Conservation (phyloP, 2,888 invertebrate genomes). For the Bhutanitis thaidina region DNA sequence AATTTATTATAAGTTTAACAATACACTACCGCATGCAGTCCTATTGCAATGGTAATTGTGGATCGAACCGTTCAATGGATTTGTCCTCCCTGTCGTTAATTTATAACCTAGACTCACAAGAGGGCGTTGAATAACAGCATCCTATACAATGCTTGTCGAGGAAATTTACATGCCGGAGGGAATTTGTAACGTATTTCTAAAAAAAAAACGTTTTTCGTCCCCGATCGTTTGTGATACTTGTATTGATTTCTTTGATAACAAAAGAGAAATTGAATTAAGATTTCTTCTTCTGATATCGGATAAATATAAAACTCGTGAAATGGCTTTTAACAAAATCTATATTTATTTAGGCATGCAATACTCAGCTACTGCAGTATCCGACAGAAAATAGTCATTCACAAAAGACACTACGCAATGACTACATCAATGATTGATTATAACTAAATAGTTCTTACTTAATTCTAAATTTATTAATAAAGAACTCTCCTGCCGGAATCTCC, state of each 20-base stretch:
- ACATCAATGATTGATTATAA: too few relatives aligned
- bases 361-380: too few relatives aligned
- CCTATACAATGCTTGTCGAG: conserved; percentile 35
- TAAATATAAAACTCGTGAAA: too few relatives aligned
- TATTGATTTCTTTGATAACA: neutral
- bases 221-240: conserved; percentile 6
- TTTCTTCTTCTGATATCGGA: neutral
- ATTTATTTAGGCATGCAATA: too few relatives aligned
- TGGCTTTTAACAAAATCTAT: too few relatives aligned
- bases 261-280: neutral
- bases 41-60: conserved; percentile 48
- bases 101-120: conserved; percentile 52
- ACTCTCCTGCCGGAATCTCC: too few relatives aligned
- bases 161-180: conserved; percentile 29
- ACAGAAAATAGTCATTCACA: too few relatives aligned
- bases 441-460: too few relatives aligned
- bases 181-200: conserved; percentile 25
- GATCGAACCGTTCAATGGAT: conserved; percentile 61
- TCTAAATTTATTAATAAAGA: too few relatives aligned
- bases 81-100: conserved; percentile 57
- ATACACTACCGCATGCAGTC: conserved; percentile 46
- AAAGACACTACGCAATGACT: too few relatives aligned
- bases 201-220: conserved; percentile 10
- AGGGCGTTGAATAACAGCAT: conserved; percentile 57
- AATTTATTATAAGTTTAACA: conserved; percentile 32